Evolutionary conservation across 1,140 invertebrate species (phyloP).

Genomic region (Nasonia longicornis): DNA sequence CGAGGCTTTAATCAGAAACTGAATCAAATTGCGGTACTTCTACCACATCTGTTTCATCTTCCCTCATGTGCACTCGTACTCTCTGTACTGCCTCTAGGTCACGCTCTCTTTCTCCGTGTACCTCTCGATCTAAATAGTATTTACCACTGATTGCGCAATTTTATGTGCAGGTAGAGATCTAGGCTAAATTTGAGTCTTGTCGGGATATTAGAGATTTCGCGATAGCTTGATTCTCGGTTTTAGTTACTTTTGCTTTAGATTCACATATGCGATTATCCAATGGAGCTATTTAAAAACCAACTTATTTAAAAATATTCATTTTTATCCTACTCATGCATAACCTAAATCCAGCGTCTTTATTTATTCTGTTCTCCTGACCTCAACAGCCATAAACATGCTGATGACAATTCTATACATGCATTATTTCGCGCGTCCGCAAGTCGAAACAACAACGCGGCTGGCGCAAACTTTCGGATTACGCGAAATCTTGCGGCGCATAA

Average conservation of each 20-base stretch:
- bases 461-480: slow-evolving; percentile 16
- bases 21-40: slow-evolving; percentile 32
- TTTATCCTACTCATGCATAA: too few species aligned
- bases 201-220: not conserved
- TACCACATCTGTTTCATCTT: slow-evolving; percentile 31
- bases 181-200: not conserved
- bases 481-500: not conserved
- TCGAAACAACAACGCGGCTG: not conserved
- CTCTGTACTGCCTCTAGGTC: not conserved
- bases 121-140: slow-evolving; percentile 3
- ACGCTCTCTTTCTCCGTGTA: not conserved
- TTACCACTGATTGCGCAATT: not conserved
- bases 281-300: too few species aligned
- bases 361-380: too few species aligned
- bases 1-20: slow-evolving; percentile 32
- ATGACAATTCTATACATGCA: too few species aligned
- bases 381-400: too few species aligned
- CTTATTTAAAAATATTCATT: too few species aligned
- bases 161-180: not conserved
- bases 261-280: too few species aligned
- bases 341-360: too few species aligned
- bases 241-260: too few species aligned
- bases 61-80: not conserved
- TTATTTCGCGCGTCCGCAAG: not conserved
- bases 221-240: not conserved